Conservation (phyloP, 2,113 vertebrate species). For the Suncus etruscus region DNA sequence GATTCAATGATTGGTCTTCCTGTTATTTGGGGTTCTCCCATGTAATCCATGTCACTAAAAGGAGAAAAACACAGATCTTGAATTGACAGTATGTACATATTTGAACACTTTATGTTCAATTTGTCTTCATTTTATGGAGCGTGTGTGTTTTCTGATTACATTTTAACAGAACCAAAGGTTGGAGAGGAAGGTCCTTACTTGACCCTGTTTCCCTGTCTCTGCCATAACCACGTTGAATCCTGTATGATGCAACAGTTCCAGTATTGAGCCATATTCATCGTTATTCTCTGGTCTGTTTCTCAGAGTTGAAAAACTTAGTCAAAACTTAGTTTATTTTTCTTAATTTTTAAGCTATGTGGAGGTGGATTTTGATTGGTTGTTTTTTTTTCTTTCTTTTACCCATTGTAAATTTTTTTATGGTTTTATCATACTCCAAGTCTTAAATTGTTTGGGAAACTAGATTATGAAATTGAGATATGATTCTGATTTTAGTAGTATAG, state of each 20-base stretch:
- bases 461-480: conserved; percentile 38
- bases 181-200: conserved; percentile 64
- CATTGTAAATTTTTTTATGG: conserved; percentile 34
- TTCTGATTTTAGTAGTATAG: not conserved
- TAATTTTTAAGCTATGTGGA: not conserved
- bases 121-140: conserved; percentile 42
- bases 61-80: not conserved
- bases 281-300: conserved; percentile 31
- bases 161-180: conserved; percentile 35
- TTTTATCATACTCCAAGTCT: not conserved
- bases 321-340: not conserved
- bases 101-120: conserved; percentile 30
- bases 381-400: not conserved
- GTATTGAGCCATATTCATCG: conserved; percentile 52
- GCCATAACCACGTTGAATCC: not conserved
- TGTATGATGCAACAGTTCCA: conserved; percentile 64
- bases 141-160: conserved; percentile 62
- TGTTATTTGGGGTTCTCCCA: not conserved
- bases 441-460: conserved; percentile 31
- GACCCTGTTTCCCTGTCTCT: conserved; percentile 21
- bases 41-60: not conserved
- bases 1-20: not conserved
- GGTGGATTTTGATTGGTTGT: too few relatives aligned
- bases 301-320: conserved; percentile 50
- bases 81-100: not conserved